phyloP scores from a whole-genome alignment of 1,140 invertebrate species.

The Bombus terrestris region DNA sequence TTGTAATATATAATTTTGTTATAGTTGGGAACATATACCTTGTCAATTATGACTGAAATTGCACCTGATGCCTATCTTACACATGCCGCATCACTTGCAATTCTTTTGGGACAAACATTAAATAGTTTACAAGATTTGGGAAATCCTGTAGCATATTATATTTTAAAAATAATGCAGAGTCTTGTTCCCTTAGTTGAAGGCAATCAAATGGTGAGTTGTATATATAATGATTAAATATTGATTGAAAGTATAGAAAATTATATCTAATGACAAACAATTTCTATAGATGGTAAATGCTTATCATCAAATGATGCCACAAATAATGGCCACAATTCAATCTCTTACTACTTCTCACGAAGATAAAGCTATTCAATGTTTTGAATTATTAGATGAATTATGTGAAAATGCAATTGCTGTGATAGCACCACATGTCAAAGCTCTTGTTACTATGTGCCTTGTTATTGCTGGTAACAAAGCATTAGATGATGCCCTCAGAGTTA shows the following conservation, averaged over 20 bases:
- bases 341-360: constrained; percentile 84
- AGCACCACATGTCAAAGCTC: constrained; percentile 85
- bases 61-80: constrained; percentile 84
- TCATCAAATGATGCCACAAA: constrained; percentile 85
- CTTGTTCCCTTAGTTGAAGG: constrained; percentile 84
- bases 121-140: constrained; percentile 81
- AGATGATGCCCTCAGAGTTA: constrained; percentile 85
- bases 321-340: constrained; percentile 85
- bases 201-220: constrained; percentile 84
- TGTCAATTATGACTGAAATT: constrained; percentile 86
- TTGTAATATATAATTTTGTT: constrained; percentile 40
- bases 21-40: constrained; percentile 86
- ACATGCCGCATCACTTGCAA: constrained; percentile 83
- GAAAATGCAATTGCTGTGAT: constrained; percentile 87
- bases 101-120: constrained; percentile 83
- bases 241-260: background rate
- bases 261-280: constrained; percentile 19
- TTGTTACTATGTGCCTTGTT: constrained; percentile 87
- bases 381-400: constrained; percentile 88
- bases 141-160: constrained; percentile 84
- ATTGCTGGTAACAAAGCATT: constrained; percentile 84
- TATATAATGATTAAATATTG: background rate
- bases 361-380: constrained; percentile 86
- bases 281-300: constrained; percentile 85
- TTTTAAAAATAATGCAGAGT: constrained; percentile 85